Conservation (phyloP, 2,113 vertebrate genomes). For the Rhinoptilus africanus region DNA sequence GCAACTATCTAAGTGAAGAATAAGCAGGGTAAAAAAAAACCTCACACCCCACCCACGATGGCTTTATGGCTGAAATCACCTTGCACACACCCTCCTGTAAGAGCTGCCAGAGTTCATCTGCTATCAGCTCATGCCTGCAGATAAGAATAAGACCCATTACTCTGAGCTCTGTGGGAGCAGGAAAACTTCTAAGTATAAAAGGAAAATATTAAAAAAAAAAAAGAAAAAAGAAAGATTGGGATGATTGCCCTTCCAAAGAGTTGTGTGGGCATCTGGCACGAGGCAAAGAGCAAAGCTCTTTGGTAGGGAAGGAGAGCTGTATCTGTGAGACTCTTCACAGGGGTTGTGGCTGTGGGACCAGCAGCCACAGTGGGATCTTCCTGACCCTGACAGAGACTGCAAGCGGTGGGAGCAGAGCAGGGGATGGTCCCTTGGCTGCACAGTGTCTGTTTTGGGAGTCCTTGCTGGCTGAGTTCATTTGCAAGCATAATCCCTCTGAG, state of each 20-base stretch:
- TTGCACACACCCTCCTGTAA: slow-evolving; percentile 14
- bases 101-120: slow-evolving; percentile 38
- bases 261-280: neutral
- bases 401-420: neutral
- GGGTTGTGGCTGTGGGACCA: neutral
- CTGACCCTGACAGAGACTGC: neutral
- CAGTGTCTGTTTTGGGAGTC: neutral
- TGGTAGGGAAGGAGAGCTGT: neutral
- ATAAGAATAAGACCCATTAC: neutral
- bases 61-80: slow-evolving; percentile 31
- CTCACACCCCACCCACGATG: neutral
- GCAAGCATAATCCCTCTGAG: neutral
- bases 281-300: neutral
- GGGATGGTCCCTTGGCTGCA: neutral
- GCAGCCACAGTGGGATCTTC: neutral
- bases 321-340: neutral
- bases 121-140: neutral
- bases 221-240: neutral
- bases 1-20: neutral
- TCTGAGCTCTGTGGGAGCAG: neutral
- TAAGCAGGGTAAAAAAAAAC: neutral
- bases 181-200: neutral
- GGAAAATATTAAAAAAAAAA: neutral
- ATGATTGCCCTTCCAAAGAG: neutral
- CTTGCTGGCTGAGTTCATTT: neutral